phyloP scores from a whole-genome alignment of 1,140 invertebrate genomes.

The Glossosoma conforme region DNA sequence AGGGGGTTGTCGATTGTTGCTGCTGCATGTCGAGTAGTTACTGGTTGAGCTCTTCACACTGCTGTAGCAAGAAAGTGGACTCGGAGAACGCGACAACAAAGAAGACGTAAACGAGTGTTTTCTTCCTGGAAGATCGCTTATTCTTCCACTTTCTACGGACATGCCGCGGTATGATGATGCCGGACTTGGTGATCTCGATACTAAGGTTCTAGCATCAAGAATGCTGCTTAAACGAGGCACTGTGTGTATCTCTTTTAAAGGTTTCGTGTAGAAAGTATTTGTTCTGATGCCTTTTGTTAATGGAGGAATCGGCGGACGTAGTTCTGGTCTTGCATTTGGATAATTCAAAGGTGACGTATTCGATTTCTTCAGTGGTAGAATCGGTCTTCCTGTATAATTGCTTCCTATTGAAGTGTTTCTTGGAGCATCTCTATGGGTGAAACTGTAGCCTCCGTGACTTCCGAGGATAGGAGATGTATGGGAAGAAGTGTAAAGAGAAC shows the following conservation, averaged over 20 bases:
- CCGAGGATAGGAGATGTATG: no score
- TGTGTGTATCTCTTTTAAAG: constrained; percentile 44
- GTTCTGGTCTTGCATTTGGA: constrained; percentile 31
- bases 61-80: constrained; percentile 41
- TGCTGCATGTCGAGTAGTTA: constrained; percentile 48
- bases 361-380: constrained; percentile 45
- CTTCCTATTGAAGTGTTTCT: constrained; percentile 39
- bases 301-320: constrained; percentile 31
- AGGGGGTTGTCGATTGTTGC: constrained; percentile 39
- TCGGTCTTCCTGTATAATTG: constrained; percentile 40
- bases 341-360: constrained; percentile 46
- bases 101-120: constrained; percentile 32
- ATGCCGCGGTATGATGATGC: constrained; percentile 37
- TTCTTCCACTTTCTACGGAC: constrained; percentile 46
- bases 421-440: no score
- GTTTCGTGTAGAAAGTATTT: constrained; percentile 39
- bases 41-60: constrained; percentile 40
- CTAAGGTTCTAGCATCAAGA: constrained; percentile 27
- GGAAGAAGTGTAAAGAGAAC: no score
- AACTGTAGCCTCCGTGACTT: no score
- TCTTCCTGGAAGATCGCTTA: constrained; percentile 42
- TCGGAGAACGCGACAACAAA: constrained; percentile 38
- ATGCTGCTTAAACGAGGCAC: constrained; percentile 34
- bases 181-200: constrained; percentile 44
- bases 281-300: constrained; percentile 21